Percentiles rank a stretch among this genome's conserved stretches.
Evolutionary conservation across 2,888 invertebrate species (phyloP).

Genomic region (Agrotis exclamationis): DNA sequence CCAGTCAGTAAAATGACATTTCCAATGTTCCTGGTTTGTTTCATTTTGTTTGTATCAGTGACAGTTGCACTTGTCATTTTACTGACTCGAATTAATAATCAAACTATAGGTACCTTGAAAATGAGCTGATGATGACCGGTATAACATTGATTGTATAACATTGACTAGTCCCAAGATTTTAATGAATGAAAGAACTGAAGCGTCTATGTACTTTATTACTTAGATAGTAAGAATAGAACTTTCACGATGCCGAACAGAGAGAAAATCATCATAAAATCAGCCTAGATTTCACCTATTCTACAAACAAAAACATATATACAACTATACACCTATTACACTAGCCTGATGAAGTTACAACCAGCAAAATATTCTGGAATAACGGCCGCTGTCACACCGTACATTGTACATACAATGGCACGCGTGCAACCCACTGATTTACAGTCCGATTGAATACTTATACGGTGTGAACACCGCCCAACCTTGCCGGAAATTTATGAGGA

Average conservation of each 20-base stretch:
- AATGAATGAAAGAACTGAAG: no score
- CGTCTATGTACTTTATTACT: background rate
- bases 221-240: background rate
- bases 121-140: no score
- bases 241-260: background rate
- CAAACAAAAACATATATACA: constrained; percentile 28
- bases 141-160: no score
- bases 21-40: no score
- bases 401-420: constrained; percentile 72
- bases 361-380: constrained; percentile 65
- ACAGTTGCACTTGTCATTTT: no score
- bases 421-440: constrained; percentile 76
- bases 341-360: constrained; percentile 57
- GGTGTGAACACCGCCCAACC: constrained; percentile 71
- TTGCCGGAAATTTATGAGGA: constrained; percentile 62
- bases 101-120: no score
- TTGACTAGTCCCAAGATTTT: no score
- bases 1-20: no score
- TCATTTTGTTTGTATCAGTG: no score
- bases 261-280: constrained; percentile 26
- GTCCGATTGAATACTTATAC: constrained; percentile 77
- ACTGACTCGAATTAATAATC: no score
- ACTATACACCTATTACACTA: constrained; percentile 15
- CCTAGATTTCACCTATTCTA: constrained; percentile 28
- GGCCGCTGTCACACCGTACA: constrained; percentile 72